Base-by-base conservation (phyloP, 2,113 vertebrate species). In the Tinamus guttatus region DNA sequence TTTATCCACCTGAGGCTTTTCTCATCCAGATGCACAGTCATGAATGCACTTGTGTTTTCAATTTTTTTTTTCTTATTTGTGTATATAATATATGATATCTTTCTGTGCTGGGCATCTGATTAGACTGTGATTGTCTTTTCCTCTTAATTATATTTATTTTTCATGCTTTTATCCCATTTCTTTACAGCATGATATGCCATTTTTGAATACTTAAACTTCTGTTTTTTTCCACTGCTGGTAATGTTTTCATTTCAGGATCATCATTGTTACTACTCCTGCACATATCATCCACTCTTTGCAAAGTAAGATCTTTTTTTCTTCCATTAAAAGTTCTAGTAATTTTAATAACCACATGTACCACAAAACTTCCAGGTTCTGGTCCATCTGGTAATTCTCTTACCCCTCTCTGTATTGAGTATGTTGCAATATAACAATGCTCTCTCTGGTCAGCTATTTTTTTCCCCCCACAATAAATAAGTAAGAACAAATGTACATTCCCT, bases 11-110 rank as follows among this genome's bases (percentile, higher is more conserved):
- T 25, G 62, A 64, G 40, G 54, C 5, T 62, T 80, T 25, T 22
- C 7, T 74, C 62, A 36, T 87, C 15, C 49, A 79, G 43, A 30
- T 49, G 43, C 32, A 73, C 84, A 67, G 21, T 27, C 74, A 40
- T 36, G 17, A 56, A 59, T 38, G 9, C 1, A 22, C 5, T 43
- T 62, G 25, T 58, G 12, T 13, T 60, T 32, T 64, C 16, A 24
- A 56, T 79, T 81, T 87, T 89, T 92, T 85, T 85, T n/a, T n/a
- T n/a, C 58, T 58, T 75, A 43, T 68, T 90, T 75, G 49, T 91
- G 1, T 16, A 60, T 12, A 32, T 27, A 71, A 18, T 34, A 41
- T 41, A 40, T 43, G 43, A 43, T 43, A 43, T 43, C 43, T 43
- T 43, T 43, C 43, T 43, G 43, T 43, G 14, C 43, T 43, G 43